phyloP scores from a whole-genome alignment of 2,113 vertebrate genomes.

The Oncorhynchus clarkii region DNA sequence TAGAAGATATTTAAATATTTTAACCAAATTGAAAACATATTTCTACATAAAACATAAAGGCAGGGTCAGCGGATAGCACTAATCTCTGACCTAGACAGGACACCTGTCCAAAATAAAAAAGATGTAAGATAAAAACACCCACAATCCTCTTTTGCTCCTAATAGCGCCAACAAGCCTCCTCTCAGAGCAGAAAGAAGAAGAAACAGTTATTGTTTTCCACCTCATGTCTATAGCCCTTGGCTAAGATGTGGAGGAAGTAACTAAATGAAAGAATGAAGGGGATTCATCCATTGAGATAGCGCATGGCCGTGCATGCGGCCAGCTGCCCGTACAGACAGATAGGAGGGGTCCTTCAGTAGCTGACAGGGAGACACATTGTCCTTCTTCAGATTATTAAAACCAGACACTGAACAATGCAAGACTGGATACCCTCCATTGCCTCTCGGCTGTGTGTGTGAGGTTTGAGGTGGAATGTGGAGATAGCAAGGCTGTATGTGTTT shows the following conservation, averaged over 20 bases:
- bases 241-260: neutral
- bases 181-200: neutral
- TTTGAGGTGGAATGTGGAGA: conserved; percentile 2
- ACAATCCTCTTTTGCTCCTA: neutral
- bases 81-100: neutral
- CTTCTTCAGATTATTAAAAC: neutral
- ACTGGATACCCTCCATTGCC: neutral
- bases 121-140: neutral
- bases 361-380: conserved; percentile 4
- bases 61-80: neutral
- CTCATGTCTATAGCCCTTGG: neutral
- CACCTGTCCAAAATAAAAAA: conserved; percentile 1
- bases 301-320: neutral
- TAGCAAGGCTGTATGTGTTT: conserved; percentile 13
- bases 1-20: no score
- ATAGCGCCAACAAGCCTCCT: neutral
- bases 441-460: neutral
- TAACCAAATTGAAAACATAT: neutral
- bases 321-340: neutral
- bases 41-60: neutral
- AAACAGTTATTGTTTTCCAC: neutral
- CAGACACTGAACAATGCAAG: conserved; percentile 1
- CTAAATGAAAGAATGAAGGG: conserved; percentile 9
- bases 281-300: conserved; percentile 21
- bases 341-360: conserved; percentile 5